Conservation (phyloP, 2,797 vertebrate genomes). For the Clarias platycephalus region DNA sequence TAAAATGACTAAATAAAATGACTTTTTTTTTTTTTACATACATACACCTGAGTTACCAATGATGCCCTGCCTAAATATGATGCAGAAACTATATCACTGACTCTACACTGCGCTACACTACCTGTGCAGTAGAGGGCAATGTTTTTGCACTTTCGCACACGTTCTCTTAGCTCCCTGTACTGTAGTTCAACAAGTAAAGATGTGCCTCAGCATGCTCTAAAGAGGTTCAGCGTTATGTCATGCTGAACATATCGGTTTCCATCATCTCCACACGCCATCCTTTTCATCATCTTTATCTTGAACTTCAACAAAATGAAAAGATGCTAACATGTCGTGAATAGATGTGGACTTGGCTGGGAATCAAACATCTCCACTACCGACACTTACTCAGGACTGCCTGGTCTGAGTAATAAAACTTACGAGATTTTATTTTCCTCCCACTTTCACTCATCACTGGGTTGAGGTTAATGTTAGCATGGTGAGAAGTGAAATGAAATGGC, state of each 20-base stretch:
- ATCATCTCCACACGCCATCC: slow-evolving; percentile 18
- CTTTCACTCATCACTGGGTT: neutral
- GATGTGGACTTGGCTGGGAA: slow-evolving; percentile 6
- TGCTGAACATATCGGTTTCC: slow-evolving; percentile 7
- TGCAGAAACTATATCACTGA: neutral
- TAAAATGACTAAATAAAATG: neutral
- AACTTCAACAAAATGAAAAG: slow-evolving; percentile 17
- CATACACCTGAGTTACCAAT: slow-evolving; percentile 1
- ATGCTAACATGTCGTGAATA: slow-evolving; percentile 21
- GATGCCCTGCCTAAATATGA: neutral
- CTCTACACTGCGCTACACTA: slow-evolving; percentile 15
- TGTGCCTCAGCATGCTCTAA: slow-evolving; percentile 27
- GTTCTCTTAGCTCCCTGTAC: neutral
- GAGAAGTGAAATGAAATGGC: neutral
- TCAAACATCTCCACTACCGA: neutral
- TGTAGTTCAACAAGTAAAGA: slow-evolving; percentile 5
- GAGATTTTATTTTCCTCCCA: neutral
- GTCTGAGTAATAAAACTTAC: neutral
- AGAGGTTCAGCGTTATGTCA: slow-evolving; percentile 31
- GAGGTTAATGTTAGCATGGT: neutral
- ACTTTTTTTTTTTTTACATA: neutral
- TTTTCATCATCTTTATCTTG: slow-evolving; percentile 35
- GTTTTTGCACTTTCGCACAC: slow-evolving; percentile 53
- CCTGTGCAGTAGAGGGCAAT: slow-evolving; percentile 68
- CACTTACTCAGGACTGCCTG: neutral